These are phyloP conservation scores for Teleopsis dalmanni DNA, from an alignment of 1,140 invertebrate genomes.

Conservation along the genomic window DNA sequence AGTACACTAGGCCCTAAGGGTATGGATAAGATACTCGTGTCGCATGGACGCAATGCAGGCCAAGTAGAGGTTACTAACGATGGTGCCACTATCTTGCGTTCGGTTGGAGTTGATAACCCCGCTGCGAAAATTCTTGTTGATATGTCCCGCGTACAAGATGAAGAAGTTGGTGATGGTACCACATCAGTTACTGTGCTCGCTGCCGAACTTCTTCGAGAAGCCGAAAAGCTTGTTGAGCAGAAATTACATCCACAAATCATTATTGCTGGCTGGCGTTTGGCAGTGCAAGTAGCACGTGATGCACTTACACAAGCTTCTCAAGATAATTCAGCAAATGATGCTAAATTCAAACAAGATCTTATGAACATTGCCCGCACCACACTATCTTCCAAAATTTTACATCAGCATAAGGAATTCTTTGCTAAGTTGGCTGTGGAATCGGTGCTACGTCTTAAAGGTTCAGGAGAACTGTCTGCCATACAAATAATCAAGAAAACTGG, in stretches of 20 bases:
- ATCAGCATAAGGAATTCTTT: constrained; percentile 96
- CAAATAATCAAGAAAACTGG: constrained; percentile 97
- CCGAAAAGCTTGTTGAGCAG: constrained; percentile 87
- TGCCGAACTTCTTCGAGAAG: constrained; percentile 89
- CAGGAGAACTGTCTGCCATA: constrained; percentile 90
- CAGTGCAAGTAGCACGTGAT: constrained; percentile 71
- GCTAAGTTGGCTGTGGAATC: constrained; percentile 92
- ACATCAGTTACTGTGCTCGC: constrained; percentile 97
- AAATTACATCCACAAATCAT: constrained; percentile 99
- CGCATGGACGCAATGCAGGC: constrained; percentile 71
- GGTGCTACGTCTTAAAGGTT: constrained; percentile 89
- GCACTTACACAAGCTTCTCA: constrained; percentile 70
- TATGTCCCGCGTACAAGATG: constrained; percentile 97
- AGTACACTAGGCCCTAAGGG: constrained; percentile 98
- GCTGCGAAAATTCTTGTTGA: constrained; percentile 98
- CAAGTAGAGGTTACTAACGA: constrained; percentile 96
- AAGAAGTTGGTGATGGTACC: constrained; percentile 99
- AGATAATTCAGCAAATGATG: constrained; percentile 75
- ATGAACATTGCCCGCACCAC: constrained; percentile 97
- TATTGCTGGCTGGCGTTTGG: constrained; percentile 88
- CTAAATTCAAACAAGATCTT: constrained; percentile 79
- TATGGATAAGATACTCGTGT: constrained; percentile 99
- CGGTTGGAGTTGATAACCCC: constrained; percentile 96
- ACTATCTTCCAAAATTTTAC: constrained; percentile 95
- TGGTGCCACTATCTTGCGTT: constrained; percentile 96